A percentile compares a stretch with the other conserved stretches of the same genome.
Evolutionary conservation across 64 coral and sea anemone species (phyloP).

Genomic region (Stichodactyla helianthus): DNA sequence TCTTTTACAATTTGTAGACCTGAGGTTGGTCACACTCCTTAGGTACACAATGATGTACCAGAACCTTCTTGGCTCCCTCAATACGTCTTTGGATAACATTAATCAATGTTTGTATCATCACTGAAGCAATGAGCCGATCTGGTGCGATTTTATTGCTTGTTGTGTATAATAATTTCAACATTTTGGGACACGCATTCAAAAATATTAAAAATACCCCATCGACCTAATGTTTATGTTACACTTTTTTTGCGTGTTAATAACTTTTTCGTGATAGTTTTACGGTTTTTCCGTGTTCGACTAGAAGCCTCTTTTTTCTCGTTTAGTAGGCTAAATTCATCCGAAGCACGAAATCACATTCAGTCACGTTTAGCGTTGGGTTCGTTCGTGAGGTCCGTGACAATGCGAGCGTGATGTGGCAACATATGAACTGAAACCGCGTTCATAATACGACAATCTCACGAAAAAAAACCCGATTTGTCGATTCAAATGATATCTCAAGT

Average conservation of each 20-base stretch:
- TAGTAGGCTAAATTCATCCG: not conserved
- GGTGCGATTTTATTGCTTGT: too few species aligned
- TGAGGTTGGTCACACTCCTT: too few species aligned
- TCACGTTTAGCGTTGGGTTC: not conserved
- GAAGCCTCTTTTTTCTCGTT: not conserved
- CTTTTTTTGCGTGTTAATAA: too few species aligned
- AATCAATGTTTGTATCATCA: not conserved
- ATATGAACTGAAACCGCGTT: not conserved
- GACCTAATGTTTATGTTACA: not conserved
- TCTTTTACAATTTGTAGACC: too few species aligned
- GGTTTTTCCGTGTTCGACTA: too few species aligned
- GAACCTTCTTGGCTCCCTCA: not conserved
- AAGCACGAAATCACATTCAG: not conserved
- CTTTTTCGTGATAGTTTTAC: too few species aligned
- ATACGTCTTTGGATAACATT: not conserved
- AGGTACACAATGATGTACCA: not conserved
- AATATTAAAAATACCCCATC: not conserved
- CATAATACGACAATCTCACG: not conserved
- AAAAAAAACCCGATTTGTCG: not conserved
- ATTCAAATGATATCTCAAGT: not conserved
- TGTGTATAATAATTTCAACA: not conserved
- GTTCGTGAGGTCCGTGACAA: not conserved
- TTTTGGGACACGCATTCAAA: not conserved
- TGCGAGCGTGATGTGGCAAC: not conserved
- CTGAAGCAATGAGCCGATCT: not conserved